Evolutionary conservation across 2,888 invertebrate genomes (phyloP).

Genomic region (Acleris holmiana): DNA sequence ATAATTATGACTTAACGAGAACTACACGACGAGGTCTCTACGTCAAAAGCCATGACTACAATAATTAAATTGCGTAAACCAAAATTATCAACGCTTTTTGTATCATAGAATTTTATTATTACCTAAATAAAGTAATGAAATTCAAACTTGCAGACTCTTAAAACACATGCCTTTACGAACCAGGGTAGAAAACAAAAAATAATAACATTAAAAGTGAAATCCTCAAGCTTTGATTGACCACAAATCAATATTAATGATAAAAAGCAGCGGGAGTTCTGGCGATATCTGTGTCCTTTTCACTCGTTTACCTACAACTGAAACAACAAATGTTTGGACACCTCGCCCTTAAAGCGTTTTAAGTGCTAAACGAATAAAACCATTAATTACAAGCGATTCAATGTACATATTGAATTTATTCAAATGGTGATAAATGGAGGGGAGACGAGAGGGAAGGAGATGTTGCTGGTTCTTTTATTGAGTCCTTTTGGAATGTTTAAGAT

Average conservation of each 20-base stretch:
- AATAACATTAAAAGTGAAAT: slow-evolving; percentile 82
- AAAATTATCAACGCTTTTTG: too few relatives aligned
- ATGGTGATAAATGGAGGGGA: slow-evolving; percentile 81
- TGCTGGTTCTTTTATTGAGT: slow-evolving; percentile 45
- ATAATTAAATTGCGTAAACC: too few relatives aligned
- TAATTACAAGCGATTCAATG: slow-evolving; percentile 84
- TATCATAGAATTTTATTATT: too few relatives aligned
- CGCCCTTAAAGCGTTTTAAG: slow-evolving; percentile 82
- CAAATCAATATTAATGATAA: slow-evolving; percentile 85
- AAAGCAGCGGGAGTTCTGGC: slow-evolving; percentile 77
- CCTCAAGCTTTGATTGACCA: slow-evolving; percentile 84
- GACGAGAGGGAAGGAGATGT: slow-evolving; percentile 73
- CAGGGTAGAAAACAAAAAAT: slow-evolving; percentile 63
- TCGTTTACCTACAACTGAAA: slow-evolving; percentile 53
- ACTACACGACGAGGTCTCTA: too few relatives aligned
- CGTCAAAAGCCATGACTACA: too few relatives aligned
- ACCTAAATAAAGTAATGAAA: background rate
- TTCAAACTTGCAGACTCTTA: background rate
- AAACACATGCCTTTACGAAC: slow-evolving; percentile 46
- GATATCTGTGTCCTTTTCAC: slow-evolving; percentile 56
- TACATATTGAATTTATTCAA: slow-evolving; percentile 85
- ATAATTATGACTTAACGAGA: too few relatives aligned
- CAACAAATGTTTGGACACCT: slow-evolving; percentile 77
- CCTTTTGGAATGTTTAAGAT: slow-evolving; percentile 59
- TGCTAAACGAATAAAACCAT: slow-evolving; percentile 85